Evolutionary conservation across 2,888 invertebrate species (phyloP).

Genomic region (Nephrotoma appendiculata): DNA sequence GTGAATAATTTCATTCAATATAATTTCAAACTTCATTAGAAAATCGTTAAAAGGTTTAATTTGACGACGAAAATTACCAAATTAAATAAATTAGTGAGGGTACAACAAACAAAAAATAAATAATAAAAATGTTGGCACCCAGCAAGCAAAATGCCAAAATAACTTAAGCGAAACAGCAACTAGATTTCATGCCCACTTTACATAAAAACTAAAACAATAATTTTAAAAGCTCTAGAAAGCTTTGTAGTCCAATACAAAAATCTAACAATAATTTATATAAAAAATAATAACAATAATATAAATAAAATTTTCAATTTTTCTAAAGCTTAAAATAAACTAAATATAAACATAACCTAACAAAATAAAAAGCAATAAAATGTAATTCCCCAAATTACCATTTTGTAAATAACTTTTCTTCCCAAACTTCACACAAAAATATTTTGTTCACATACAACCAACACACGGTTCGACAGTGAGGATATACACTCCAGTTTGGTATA

Average conservation of each 20-base stretch:
- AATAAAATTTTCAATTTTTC: neutral
- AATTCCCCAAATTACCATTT: neutral
- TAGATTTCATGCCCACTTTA: neutral
- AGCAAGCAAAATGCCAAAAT: no score
- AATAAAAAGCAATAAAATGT: neutral
- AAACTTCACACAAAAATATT: neutral
- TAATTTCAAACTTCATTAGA: no score
- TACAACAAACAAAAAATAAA: no score
- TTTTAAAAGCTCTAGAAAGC: neutral
- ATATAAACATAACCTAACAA: neutral
- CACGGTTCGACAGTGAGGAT: neutral
- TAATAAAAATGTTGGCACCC: no score
- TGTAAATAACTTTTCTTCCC: neutral
- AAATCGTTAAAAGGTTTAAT: no score
- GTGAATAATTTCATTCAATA: no score
- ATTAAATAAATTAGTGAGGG: no score
- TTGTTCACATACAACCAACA: neutral
- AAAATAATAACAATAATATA: neutral
- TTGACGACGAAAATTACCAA: no score
- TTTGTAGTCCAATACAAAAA: neutral
- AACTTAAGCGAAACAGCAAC: neutral
- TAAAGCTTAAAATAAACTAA: neutral
- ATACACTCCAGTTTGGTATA: neutral
- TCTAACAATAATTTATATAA: neutral
- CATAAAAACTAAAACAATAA: neutral